Evolutionary conservation across 2,888 invertebrate genomes (phyloP), one percentile per base, ranked within the genome.

Genomic region (Myathropa florea): DNA sequence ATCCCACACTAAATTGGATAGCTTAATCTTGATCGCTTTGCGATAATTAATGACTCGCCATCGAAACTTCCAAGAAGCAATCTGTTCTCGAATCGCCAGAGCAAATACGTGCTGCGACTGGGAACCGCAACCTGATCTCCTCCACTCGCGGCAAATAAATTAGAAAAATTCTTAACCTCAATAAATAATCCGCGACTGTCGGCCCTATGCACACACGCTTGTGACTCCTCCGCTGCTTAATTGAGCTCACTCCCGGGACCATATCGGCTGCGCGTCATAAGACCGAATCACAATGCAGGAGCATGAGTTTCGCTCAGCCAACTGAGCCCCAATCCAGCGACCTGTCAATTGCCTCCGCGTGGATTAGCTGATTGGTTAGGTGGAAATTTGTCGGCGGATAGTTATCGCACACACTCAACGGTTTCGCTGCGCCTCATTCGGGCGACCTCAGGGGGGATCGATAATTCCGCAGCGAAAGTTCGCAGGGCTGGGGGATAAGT

Each of bases 21-120:
- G 33, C 78, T 82, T 79, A 83, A 83, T 86, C 82, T 79, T 55
- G 78, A 75, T 86, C 86, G 73, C 46, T 68, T 78, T 60, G 72
- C 18, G 73, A 86, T 82, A 79, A 86, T 86, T 86, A 86, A 86
- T 86, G 70, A 65, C 64, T 64, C 72, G 57, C 64, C 64, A 55
- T 75, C 28, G 60, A 30, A 68, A 71, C 65, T 86, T 86, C 86
- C 82, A 78, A 79, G 86, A 83, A 86, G 75, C 73, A 78, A 86
- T 86, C 78, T 79, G 21, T 60, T 65, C 70, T 46, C 67, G 39
- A 82, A 82, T 78, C 70, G 36, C 60, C 72, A 78, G 24, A 46
- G 12, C 39, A 76, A 64, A 78, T 78, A 78, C 82, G 86, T 86
- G 86, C 82, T 79, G 60, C 53, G 78, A 82, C 78, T 82, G 61